phyloP scores from a whole-genome alignment of 2,113 vertebrate species.

The Vulpes ferrilata region DNA sequence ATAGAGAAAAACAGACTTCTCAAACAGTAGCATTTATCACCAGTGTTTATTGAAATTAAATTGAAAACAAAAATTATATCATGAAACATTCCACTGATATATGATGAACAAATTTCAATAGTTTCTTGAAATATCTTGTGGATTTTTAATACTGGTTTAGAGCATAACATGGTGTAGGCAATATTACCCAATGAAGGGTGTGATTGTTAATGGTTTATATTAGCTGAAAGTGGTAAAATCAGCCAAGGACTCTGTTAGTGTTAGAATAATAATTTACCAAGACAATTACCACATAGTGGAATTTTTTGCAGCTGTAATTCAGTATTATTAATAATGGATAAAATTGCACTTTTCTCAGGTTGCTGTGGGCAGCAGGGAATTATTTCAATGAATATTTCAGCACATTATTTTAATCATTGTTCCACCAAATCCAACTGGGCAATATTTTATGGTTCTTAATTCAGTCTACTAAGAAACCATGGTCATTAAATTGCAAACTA shows the following conservation, averaged over 20 bases:
- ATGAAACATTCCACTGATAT: constrained; percentile 64
- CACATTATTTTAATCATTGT: constrained; percentile 99
- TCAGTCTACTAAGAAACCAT: constrained; percentile 90
- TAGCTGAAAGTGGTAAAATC: constrained; percentile 95
- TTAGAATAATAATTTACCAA: constrained; percentile 98
- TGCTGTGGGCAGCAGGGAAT: constrained; percentile 95
- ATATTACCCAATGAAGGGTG: constrained; percentile 88
- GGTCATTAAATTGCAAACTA: constrained; percentile 96
- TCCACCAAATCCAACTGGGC: constrained; percentile 91
- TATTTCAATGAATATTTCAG: constrained; percentile 99
- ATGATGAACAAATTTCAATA: constrained; percentile 47
- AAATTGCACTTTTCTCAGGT: constrained; percentile 97
- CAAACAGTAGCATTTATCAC: neutral
- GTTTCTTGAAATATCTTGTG: constrained; percentile 65
- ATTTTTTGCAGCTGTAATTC: constrained; percentile 94
- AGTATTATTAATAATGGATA: constrained; percentile 99
- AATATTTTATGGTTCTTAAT: constrained; percentile 96
- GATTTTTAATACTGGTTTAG: constrained; percentile 84
- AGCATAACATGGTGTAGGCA: constrained; percentile 80
- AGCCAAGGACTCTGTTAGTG: constrained; percentile 91
- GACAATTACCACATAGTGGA: constrained; percentile 97
- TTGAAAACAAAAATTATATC: constrained; percentile 46
- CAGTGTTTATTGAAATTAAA: constrained; percentile 33
- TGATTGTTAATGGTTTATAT: constrained; percentile 94
- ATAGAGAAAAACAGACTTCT: neutral